phyloP scores from a whole-genome alignment of 1,140 invertebrate genomes.

The Hycleus cichorii region DNA sequence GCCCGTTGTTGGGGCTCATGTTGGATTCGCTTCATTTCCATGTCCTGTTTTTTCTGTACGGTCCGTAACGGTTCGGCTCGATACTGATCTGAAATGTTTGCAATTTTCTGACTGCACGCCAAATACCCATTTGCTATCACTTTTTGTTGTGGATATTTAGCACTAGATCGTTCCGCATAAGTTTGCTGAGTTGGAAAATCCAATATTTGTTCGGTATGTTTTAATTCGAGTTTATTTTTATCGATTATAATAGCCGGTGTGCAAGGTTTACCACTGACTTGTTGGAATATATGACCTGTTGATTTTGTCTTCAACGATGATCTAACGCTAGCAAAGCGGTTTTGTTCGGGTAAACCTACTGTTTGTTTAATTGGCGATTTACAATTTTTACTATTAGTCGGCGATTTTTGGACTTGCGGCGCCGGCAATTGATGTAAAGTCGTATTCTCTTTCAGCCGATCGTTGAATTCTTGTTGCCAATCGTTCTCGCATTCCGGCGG shows the following conservation, averaged over 20 bases:
- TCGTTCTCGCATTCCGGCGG: constrained; percentile 50
- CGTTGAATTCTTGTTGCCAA: constrained; percentile 27
- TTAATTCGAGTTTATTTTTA: constrained; percentile 1
- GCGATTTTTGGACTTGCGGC: constrained; percentile 34
- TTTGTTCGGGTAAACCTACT: constrained; percentile 31
- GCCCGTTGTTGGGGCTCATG: not conserved
- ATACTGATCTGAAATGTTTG: constrained; percentile 29
- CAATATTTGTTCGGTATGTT: constrained; percentile 19
- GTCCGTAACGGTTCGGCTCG: constrained; percentile 30
- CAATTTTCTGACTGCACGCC: constrained; percentile 38
- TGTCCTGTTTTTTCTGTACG: constrained; percentile 16
- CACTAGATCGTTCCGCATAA: constrained; percentile 31
- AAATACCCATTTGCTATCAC: constrained; percentile 45
- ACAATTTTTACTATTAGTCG: not conserved
- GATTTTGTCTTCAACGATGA: constrained; percentile 28
- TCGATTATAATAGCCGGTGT: not conserved
- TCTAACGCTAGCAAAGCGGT: constrained; percentile 22
- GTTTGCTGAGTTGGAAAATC: constrained; percentile 28
- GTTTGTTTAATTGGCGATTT: constrained; percentile 28
- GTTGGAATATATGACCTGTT: constrained; percentile 29
- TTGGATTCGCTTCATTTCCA: constrained; percentile 4
- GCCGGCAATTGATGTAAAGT: constrained; percentile 28
- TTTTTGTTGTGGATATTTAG: constrained; percentile 33
- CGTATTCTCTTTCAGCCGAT: constrained; percentile 24
- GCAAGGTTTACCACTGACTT: constrained; percentile 31